These are phyloP conservation scores for Tryphoninae sp. DNA, from an alignment of 2,888 invertebrate species.

Conservation along the genomic window DNA sequence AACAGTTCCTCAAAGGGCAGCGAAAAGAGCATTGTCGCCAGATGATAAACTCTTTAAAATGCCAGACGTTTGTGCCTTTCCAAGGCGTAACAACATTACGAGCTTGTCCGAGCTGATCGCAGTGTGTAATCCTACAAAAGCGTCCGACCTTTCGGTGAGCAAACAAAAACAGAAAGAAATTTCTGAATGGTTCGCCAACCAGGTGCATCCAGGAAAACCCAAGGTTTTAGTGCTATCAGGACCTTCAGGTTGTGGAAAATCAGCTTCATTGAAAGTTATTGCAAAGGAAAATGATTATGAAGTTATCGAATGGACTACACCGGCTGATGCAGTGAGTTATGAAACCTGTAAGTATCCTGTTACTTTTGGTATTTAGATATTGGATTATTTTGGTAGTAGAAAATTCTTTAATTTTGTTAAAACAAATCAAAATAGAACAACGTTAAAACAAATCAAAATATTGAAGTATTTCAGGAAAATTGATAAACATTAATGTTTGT, in stretches of 20 bases:
- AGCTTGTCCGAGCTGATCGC: conserved; percentile 71
- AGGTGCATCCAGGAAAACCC: conserved; percentile 68
- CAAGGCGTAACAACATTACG: conserved; percentile 58
- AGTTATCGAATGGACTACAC: conserved; percentile 92
- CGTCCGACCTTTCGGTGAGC: conserved; percentile 75
- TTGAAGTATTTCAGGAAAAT: neutral
- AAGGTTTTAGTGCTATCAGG: conserved; percentile 87
- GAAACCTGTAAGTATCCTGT: conserved; percentile 77
- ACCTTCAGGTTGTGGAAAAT: conserved; percentile 93
- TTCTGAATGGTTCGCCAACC: conserved; percentile 73
- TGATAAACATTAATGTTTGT: neutral
- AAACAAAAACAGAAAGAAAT: conserved; percentile 78
- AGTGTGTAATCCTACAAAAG: conserved; percentile 73
- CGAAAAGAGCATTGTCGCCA: neutral
- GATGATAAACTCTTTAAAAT: neutral
- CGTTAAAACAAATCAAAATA: neutral
- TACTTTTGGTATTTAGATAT: neutral
- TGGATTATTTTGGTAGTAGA: neutral
- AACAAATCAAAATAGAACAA: neutral
- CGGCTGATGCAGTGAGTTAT: conserved; percentile 86
- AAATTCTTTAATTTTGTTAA: neutral
- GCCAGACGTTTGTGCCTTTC: conserved; percentile 18
- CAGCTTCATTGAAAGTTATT: conserved; percentile 86
- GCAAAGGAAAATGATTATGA: conserved; percentile 85
- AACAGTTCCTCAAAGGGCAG: conserved; percentile 10